Percentiles rank a stretch among this genome's conserved stretches.
phyloP scores from a whole-genome alignment of 2,888 invertebrate species.

The Lucinisca nassula region DNA sequence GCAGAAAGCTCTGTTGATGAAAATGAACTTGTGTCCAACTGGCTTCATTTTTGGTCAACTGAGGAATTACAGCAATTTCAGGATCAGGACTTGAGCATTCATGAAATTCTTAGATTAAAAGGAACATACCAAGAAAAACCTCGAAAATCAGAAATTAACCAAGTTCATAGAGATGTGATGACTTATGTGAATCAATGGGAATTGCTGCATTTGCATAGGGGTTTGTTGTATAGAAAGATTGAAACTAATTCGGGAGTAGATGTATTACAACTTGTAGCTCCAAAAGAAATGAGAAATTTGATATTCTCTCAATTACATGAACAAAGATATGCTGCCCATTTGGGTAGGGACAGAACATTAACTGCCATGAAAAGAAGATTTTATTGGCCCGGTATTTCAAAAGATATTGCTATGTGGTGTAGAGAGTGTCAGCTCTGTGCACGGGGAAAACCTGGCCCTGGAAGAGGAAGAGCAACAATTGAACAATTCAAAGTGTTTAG shows the following conservation, averaged over 20 bases:
- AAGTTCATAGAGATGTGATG: not conserved
- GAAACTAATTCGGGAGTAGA: not conserved
- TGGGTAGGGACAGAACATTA: conserved; percentile 6
- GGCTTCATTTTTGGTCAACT: not conserved
- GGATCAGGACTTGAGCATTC: not conserved
- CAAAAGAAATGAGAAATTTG: not conserved
- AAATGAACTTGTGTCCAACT: not conserved
- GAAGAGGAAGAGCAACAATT: not conserved
- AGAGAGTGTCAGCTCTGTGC: not conserved
- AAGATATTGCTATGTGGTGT: conserved; percentile 2
- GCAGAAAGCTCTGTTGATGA: too few relatives aligned
- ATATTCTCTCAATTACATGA: not conserved
- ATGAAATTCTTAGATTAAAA: not conserved
- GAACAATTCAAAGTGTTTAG: not conserved
- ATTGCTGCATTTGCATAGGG: not conserved
- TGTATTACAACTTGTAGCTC: not conserved
- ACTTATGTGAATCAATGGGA: not conserved
- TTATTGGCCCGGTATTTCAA: not conserved
- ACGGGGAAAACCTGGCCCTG: not conserved
- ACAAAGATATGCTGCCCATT: not conserved
- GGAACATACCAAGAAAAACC: not conserved
- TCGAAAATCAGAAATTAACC: not conserved
- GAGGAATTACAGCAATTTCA: not conserved
- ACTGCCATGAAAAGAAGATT: not conserved
- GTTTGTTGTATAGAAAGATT: not conserved